phyloP scores from a whole-genome alignment of 1,140 invertebrate species.

The Anadara kagoshimensis region DNA sequence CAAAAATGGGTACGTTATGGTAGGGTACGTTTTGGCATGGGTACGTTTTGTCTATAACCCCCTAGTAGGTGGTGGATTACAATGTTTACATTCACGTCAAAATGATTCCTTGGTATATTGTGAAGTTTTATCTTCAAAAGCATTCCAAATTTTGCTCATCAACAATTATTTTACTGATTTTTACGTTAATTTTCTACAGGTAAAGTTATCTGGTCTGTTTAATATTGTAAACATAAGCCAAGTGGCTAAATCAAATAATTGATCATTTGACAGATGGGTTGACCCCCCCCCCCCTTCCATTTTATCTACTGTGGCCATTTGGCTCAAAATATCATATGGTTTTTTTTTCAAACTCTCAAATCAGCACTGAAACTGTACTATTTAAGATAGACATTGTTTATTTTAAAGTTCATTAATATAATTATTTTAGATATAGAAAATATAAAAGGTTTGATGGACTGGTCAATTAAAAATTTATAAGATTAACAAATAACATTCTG shows the following conservation, averaged over 20 bases:
- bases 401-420: too few relatives aligned
- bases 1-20: too few relatives aligned
- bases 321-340: not conserved
- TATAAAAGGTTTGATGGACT: too few relatives aligned
- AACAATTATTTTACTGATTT: not conserved
- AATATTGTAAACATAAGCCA: too few relatives aligned
- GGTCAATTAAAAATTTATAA: too few relatives aligned
- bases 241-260: too few relatives aligned
- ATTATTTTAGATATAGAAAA: too few relatives aligned
- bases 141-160: slow-evolving; percentile 55
- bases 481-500: too few relatives aligned
- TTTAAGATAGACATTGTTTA: too few relatives aligned
- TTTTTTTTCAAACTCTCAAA: not conserved
- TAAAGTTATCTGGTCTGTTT: slow-evolving; percentile 11
- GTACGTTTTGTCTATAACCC: too few relatives aligned
- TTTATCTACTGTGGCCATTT: not conserved
- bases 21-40: too few relatives aligned
- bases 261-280: not conserved
- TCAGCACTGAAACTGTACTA: not conserved
- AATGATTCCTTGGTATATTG: slow-evolving; percentile 64
- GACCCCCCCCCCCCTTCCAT: not conserved
- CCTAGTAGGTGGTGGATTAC: too few relatives aligned
- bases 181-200: slow-evolving; percentile 19
- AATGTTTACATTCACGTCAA: slow-evolving; percentile 4
- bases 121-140: slow-evolving; percentile 58